Evolutionary conservation across 1,140 invertebrate genomes (phyloP).

Genomic region (Drosophila sulfurigaster): DNA sequence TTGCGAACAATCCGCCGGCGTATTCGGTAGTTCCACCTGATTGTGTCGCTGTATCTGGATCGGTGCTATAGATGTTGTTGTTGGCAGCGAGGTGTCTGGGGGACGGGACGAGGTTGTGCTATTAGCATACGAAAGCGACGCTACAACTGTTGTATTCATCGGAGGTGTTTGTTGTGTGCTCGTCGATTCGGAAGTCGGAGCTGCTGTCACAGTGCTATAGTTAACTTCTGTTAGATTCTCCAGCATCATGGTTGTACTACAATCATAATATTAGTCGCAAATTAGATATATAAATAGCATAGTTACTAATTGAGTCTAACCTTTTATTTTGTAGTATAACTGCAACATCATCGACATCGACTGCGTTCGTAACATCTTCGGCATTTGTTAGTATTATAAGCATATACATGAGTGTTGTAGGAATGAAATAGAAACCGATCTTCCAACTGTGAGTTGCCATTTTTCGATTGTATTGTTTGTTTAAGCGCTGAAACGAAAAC

Average conservation of each 20-base stretch:
- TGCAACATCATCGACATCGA: not conserved
- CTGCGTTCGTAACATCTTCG: slow-evolving; percentile 17
- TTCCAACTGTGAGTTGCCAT: slow-evolving; percentile 21
- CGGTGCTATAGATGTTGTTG: not conserved
- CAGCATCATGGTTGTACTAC: slow-evolving; percentile 10
- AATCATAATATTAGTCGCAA: not conserved
- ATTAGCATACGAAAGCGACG: slow-evolving; percentile 12
- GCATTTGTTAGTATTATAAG: slow-evolving; percentile 18
- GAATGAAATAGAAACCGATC: not conserved
- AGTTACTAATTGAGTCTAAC: slow-evolving; percentile 1
- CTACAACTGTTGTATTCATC: not conserved
- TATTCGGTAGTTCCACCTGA: not conserved
- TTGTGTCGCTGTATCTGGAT: slow-evolving; percentile 5
- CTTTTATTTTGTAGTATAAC: slow-evolving; percentile 6
- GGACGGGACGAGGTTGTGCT: slow-evolving; percentile 10
- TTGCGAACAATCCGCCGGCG: slow-evolving; percentile 73
- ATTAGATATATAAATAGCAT: not conserved
- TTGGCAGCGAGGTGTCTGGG: not conserved
- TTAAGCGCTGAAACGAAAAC: slow-evolving; percentile 31
- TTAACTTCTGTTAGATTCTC: not conserved
- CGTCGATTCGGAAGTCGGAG: not conserved
- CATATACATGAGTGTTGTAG: slow-evolving; percentile 28
- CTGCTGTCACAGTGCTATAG: slow-evolving; percentile 5
- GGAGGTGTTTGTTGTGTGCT: slow-evolving; percentile 8
- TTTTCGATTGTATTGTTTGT: not conserved